phyloP scores from a whole-genome alignment of 1,140 invertebrate genomes.

The Drosophila sechellia region DNA sequence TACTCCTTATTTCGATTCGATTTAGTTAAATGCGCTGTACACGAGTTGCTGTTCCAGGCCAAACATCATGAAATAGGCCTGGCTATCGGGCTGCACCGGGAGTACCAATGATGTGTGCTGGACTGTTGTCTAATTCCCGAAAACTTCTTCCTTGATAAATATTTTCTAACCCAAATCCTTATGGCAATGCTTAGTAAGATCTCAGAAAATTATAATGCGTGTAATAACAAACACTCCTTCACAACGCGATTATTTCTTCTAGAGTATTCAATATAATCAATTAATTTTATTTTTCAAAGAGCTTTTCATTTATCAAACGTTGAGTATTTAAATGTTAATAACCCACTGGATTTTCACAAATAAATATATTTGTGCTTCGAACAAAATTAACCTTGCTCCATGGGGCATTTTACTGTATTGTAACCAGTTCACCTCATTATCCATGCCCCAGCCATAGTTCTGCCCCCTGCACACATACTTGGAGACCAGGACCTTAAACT shows the following conservation, averaged over 20 bases:
- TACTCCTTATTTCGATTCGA: conserved; percentile 39
- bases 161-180: not conserved
- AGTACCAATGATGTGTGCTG: conserved; percentile 46
- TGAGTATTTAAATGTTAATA: not conserved
- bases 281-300: no score
- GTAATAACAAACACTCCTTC: no score
- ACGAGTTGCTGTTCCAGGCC: conserved; percentile 31
- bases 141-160: not conserved
- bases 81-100: not conserved
- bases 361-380: not conserved
- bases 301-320: not conserved
- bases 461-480: conserved; percentile 38
- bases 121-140: conserved; percentile 33
- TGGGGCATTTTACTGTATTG: conserved; percentile 5
- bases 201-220: no score
- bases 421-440: conserved; percentile 23
- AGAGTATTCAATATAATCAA: no score
- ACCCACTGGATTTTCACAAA: not conserved
- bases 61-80: conserved; percentile 3
- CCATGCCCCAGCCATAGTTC: conserved; percentile 30
- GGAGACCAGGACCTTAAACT: conserved; percentile 21
- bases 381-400: not conserved
- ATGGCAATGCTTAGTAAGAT: not conserved
- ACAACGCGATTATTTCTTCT: no score
- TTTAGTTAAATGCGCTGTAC: conserved; percentile 47